Base-by-base conservation (phyloP, 2,888 invertebrate species). In the Monochamus alternatus region DNA sequence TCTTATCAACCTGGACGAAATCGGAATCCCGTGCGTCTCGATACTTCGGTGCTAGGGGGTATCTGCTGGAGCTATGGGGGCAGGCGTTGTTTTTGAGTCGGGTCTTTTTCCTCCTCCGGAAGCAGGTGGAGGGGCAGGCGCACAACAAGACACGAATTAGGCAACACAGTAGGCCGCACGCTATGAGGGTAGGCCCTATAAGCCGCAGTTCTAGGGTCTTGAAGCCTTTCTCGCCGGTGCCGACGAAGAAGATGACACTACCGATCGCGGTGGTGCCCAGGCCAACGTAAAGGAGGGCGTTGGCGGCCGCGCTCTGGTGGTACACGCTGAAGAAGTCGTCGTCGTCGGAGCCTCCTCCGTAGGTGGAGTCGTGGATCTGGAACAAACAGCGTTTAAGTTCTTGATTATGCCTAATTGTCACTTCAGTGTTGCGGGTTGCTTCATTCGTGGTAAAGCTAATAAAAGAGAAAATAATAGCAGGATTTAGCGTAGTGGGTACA, bases 181-280 rank as follows among this genome's bases (percentile, higher is more conserved):
- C 93, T 87, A 87, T 84, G 75, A 89, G 81, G 79, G 95, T 94
- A 79, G 96, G 96, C 79, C 97, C 97, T 89, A 96, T 95, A 86
- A 96, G 92, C 84, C 96, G 93, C 83, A 97, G 91, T 87, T 96
- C 96, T 80, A 95, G 93, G 81, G 96, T 96, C 90, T 93, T 95
- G 92, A 94, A 96, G 90, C 93, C 92, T 90, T 96, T 96, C 90
- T 96, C 96, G 86, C 96, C 96, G 81, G 96, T 95, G 84, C 96
- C 96, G 81, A 96, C 96, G 90, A 96, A 96, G 88, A 95, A 95
- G 85, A 96, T 95, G 84, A 96, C 95, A 85, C 96, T 93, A 74
- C 96, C 97, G 82, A 96, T 91, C 32, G 96, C 95, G 77, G 96
- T 93, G 32, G 94, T 95, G 82, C 94, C 95, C 82, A 97, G 92